Conservation (phyloP, 2,113 vertebrate species). For the Scalopus aquaticus region DNA sequence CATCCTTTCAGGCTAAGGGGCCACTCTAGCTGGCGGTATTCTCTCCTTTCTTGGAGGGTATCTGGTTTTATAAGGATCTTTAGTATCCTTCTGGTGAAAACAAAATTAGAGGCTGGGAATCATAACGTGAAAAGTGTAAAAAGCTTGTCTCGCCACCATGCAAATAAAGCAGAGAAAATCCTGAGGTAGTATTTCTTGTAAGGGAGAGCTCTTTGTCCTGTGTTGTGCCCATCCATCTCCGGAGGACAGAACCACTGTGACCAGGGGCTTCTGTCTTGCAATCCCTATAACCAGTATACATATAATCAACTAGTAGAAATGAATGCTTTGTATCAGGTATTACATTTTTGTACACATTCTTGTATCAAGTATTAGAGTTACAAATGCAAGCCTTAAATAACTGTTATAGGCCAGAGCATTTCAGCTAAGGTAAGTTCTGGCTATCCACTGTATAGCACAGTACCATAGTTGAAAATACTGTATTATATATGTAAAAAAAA, state of each 20-base stretch:
- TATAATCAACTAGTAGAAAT: not conserved
- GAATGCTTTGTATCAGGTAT: not conserved
- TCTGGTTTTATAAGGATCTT: slow-evolving; percentile 1
- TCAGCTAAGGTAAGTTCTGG: not conserved
- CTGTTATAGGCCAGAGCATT: not conserved
- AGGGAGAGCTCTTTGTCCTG: not conserved
- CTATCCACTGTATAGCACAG: not conserved
- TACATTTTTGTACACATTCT: too few relatives aligned
- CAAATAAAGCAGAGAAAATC: slow-evolving; percentile 25
- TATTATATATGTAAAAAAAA: not conserved
- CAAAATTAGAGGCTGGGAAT: not conserved
- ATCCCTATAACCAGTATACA: not conserved
- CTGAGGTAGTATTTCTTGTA: not conserved
- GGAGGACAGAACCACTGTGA: not conserved
- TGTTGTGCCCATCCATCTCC: not conserved
- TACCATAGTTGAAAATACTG: not conserved
- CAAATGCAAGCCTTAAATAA: too few relatives aligned
- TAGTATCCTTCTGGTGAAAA: not conserved
- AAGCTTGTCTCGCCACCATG: not conserved
- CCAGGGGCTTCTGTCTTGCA: not conserved
- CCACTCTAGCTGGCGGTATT: not conserved
- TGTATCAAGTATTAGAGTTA: too few relatives aligned
- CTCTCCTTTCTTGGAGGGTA: not conserved
- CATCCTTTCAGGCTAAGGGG: not conserved
- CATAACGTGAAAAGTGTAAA: not conserved